A percentile compares a stretch with the other conserved stretches of the same genome.
These are phyloP conservation scores for Lycodopsis pacificus DNA, from an alignment of 2,797 vertebrate genomes.

Conservation along the genomic window DNA sequence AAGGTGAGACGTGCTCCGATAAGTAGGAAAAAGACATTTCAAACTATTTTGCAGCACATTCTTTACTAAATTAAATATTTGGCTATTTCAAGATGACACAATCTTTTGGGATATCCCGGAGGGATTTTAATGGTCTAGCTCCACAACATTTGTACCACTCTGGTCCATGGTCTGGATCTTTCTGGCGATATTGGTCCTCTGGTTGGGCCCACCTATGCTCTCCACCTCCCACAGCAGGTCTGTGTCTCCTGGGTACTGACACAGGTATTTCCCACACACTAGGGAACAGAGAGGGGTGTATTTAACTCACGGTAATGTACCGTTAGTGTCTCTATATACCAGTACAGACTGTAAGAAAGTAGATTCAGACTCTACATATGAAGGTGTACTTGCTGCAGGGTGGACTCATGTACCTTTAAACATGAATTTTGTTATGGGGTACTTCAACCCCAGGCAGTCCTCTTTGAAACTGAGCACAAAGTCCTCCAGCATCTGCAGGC, in stretches of 20 bases:
- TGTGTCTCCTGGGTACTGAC: slow-evolving; percentile 84
- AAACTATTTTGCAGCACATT: not conserved
- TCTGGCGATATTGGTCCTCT: slow-evolving; percentile 82
- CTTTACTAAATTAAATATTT: not conserved
- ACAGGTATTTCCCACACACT: slow-evolving; percentile 90
- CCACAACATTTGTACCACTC: slow-evolving; percentile 73
- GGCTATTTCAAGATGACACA: not conserved
- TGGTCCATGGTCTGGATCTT: slow-evolving; percentile 76
- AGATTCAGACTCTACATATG: not conserved
- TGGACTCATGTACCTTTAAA: slow-evolving; percentile 82
- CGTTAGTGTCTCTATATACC: not conserved
- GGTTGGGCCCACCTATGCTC: slow-evolving; percentile 82
- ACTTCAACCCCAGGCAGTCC: slow-evolving; percentile 85
- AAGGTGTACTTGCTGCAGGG: not conserved
- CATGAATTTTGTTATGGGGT: slow-evolving; percentile 85
- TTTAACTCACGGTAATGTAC: not conserved
- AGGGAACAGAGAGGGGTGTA: slow-evolving; percentile 44
- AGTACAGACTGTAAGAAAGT: not conserved
- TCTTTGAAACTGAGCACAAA: slow-evolving; percentile 88
- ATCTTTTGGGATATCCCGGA: not conserved
- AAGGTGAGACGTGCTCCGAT: not conserved
- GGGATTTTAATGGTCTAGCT: not conserved
- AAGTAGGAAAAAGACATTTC: not conserved
- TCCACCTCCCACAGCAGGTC: slow-evolving; percentile 90
- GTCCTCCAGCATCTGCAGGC: slow-evolving; percentile 89